A percentile compares a stretch with the other conserved stretches of the same genome.
These are phyloP conservation scores for Chelonus insularis DNA, from an alignment of 1,140 invertebrate genomes.

Conservation along the genomic window DNA sequence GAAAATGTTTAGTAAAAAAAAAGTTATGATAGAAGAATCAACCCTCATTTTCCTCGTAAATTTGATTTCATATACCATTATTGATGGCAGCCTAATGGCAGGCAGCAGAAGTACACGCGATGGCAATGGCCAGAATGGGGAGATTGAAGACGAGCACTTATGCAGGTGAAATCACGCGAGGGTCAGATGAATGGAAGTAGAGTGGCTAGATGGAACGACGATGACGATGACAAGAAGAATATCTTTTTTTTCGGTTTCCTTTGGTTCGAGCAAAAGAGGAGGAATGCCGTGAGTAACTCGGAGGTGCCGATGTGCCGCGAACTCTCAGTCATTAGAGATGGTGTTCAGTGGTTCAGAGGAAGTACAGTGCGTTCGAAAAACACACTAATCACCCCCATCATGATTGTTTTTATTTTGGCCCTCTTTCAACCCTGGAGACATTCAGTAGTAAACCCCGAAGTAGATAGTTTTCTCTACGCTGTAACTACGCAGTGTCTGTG, in stretches of 20 bases:
- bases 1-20: neutral
- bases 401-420: slow-evolving; percentile 20
- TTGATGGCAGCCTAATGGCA: slow-evolving; percentile 37
- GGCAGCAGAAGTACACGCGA: slow-evolving; percentile 44
- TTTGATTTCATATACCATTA: slow-evolving; percentile 46
- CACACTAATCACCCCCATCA: slow-evolving; percentile 41
- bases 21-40: neutral
- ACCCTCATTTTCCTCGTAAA: slow-evolving; percentile 21
- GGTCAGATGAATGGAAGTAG: slow-evolving; percentile 42
- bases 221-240: slow-evolving; percentile 22
- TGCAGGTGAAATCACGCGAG: slow-evolving; percentile 53
- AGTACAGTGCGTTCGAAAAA: slow-evolving; percentile 42
- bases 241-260: neutral
- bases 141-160: slow-evolving; percentile 47
- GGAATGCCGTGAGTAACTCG: slow-evolving; percentile 38
- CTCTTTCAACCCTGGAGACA: slow-evolving; percentile 41
- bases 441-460: slow-evolving; percentile 55
- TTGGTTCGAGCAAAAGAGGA: slow-evolving; percentile 19
- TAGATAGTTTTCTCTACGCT: slow-evolving; percentile 57
- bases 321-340: slow-evolving; percentile 33
- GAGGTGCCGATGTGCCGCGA: slow-evolving; percentile 41
- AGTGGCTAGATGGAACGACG: slow-evolving; percentile 25
- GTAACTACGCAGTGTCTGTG: slow-evolving; percentile 56
- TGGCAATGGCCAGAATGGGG: slow-evolving; percentile 40
- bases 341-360: slow-evolving; percentile 12